Base-by-base conservation (phyloP, 2,113 vertebrate genomes). In the Scalopus aquaticus region DNA sequence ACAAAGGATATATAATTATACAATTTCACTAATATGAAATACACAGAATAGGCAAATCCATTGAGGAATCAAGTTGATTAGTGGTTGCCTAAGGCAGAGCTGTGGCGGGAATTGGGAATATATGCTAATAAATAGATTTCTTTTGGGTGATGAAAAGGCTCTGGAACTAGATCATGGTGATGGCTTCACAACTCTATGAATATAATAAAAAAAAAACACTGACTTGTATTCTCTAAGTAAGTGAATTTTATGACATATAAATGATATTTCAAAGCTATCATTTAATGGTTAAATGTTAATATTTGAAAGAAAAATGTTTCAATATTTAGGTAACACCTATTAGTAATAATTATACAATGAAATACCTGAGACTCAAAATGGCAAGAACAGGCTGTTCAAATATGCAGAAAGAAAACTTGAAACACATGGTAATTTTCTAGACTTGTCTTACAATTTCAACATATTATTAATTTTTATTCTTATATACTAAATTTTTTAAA, bases 281-380 rank as follows among this genome's bases (percentile, higher is more conserved):
- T 84, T 32, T 78, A 65, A 77, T 82, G 76, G 35, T 65, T 89
- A 77, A 0, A 86, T 80, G 91, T 82, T 91, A 60, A 81, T 60
- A 70, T 56, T 35, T 54, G 3, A 76, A 88, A 84, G 10, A 82
- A 69, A 93, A 91, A 74, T n/a, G 0, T 54, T 80, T 79, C 22
- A 90, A 17, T 65, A 51, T 46, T 80, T 83, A 37, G 26, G 9
- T 60, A 76, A 81, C 9, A 51, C 19, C 32, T 35, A 64, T 69
- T 84, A 74, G 32, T 72, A 74, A 76, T 49, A 94, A 39, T 1
- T 64, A 83, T 24, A 37, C 32, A 79, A 32, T 80, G 39, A 17
- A 8, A 42, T 56, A 44, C 13, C 76, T 90, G 15, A 83, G 70
- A 24, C 13, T 62, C 28, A 93, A 49, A 60, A 46, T 39, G 19